Evolutionary conservation across 1,140 invertebrate species (phyloP).

Genomic region (Drosophila gunungcola): DNA sequence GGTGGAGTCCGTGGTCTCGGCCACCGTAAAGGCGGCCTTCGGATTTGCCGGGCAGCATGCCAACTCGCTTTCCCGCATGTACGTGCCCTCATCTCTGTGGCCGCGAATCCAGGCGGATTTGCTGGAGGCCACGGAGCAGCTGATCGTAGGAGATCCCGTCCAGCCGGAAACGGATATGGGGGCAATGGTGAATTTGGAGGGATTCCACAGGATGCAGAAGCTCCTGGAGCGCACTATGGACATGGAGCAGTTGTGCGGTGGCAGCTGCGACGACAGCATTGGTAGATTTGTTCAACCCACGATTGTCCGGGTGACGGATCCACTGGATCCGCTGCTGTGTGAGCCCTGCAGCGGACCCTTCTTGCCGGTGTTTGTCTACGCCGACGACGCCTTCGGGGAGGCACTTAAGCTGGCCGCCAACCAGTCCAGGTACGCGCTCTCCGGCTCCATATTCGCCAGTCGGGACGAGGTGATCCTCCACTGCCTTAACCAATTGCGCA

Average conservation of each 20-base stretch:
- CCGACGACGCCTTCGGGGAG: constrained; percentile 88
- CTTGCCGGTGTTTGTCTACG: constrained; percentile 95
- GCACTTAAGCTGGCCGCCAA: constrained; percentile 87
- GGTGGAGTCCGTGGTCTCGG: constrained; percentile 89
- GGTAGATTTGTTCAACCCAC: constrained; percentile 99
- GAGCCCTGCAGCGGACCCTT: constrained; percentile 99
- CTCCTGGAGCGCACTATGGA: constrained; percentile 96
- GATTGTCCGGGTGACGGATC: constrained; percentile 93
- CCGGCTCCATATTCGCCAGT: constrained; percentile 95
- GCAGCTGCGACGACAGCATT: constrained; percentile 92
- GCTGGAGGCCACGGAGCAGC: constrained; percentile 75
- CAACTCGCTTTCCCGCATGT: constrained; percentile 97
- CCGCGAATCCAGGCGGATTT: constrained; percentile 71
- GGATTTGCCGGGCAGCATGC: constrained; percentile 99
- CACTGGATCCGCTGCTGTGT: constrained; percentile 93
- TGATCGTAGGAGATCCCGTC: constrained; percentile 93
- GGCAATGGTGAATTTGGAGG: constrained; percentile 96
- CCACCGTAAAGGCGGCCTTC: constrained; percentile 95
- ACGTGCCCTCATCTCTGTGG: constrained; percentile 96
- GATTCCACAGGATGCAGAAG: constrained; percentile 93
- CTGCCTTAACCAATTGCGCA: constrained; percentile 91
- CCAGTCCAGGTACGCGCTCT: constrained; percentile 94
- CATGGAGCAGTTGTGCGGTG: constrained; percentile 93
- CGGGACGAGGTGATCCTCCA: constrained; percentile 91
- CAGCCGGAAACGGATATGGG: constrained; percentile 93